phyloP scores from a whole-genome alignment of 2,113 vertebrate genomes.

The Thymallus thymallus region DNA sequence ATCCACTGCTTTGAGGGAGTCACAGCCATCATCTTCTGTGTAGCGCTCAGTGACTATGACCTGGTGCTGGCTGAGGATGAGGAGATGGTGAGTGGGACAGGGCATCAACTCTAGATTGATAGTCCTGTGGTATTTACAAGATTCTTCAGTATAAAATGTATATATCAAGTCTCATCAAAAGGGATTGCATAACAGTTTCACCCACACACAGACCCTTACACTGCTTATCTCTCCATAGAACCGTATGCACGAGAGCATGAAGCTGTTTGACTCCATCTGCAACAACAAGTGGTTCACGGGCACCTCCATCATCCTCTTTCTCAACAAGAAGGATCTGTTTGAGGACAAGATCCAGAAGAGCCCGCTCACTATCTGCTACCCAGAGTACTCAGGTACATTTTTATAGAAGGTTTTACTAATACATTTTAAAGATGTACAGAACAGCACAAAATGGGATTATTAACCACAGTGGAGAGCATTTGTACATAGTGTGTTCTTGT shows the following conservation, averaged over 20 bases:
- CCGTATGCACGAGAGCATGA: constrained; percentile 99
- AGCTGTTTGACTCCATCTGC: constrained; percentile 98
- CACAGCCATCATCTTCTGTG: constrained; percentile 97
- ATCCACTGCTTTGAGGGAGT: constrained; percentile 99
- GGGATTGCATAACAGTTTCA: neutral
- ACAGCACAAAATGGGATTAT: neutral
- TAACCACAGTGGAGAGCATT: neutral
- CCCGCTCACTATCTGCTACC: constrained; percentile 93
- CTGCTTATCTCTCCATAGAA: constrained; percentile 75
- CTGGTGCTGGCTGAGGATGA: constrained; percentile 96
- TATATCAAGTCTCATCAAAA: neutral
- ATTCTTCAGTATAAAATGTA: too few species aligned
- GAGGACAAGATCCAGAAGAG: constrained; percentile 94
- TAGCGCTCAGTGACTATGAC: constrained; percentile 97
- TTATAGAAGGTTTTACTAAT: too few species aligned
- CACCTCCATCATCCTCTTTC: constrained; percentile 97
- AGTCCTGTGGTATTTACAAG: neutral
- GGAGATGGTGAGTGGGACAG: constrained; percentile 85
- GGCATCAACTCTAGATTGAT: neutral
- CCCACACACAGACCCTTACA: neutral
- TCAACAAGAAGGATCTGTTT: constrained; percentile 99
- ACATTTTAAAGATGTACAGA: neutral
- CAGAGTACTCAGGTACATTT: constrained; percentile 86
- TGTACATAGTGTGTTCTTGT: neutral
- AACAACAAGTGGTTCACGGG: constrained; percentile 99